A percentile compares a stretch with the other conserved stretches of the same genome.
Evolutionary conservation across 2,888 invertebrate genomes (phyloP).

Genomic region (Galeopsomyia nigrocyanea): DNA sequence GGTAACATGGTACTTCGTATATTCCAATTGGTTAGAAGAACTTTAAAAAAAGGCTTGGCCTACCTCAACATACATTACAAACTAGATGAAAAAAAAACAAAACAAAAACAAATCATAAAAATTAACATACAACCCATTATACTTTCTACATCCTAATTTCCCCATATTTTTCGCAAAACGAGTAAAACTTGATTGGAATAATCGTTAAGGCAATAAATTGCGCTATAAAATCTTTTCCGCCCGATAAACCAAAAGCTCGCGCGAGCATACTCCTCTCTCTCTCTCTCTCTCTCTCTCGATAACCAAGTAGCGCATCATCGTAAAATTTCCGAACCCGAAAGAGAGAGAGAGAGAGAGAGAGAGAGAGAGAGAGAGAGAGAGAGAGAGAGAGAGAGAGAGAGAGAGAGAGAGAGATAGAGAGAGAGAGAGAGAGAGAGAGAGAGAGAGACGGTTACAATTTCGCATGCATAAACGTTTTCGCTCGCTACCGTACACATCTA

Average conservation of each 20-base stretch:
- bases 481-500: slow-evolving; percentile 5
- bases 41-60: neutral
- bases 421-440: neutral
- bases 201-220: slow-evolving; percentile 9
- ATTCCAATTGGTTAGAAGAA: too few relatives aligned
- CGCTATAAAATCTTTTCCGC: slow-evolving; percentile 22
- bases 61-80: slow-evolving; percentile 11
- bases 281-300: slow-evolving; percentile 1
- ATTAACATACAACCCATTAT: too few relatives aligned
- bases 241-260: slow-evolving; percentile 1
- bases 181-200: neutral
- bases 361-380: too few relatives aligned
- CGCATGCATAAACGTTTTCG: slow-evolving; percentile 18
- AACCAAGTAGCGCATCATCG: slow-evolving; percentile 5
- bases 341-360: too few relatives aligned
- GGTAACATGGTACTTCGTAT: too few relatives aligned
- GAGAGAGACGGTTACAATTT: too few relatives aligned
- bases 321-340: neutral
- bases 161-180: neutral
- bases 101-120: too few relatives aligned
- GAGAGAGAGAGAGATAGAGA: too few relatives aligned
- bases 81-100: too few relatives aligned
- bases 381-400: too few relatives aligned
- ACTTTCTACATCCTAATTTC: too few relatives aligned
- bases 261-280: neutral